Evolutionary conservation across 2,113 vertebrate species (phyloP).

Genomic region (Megaleporinus macrocephalus): DNA sequence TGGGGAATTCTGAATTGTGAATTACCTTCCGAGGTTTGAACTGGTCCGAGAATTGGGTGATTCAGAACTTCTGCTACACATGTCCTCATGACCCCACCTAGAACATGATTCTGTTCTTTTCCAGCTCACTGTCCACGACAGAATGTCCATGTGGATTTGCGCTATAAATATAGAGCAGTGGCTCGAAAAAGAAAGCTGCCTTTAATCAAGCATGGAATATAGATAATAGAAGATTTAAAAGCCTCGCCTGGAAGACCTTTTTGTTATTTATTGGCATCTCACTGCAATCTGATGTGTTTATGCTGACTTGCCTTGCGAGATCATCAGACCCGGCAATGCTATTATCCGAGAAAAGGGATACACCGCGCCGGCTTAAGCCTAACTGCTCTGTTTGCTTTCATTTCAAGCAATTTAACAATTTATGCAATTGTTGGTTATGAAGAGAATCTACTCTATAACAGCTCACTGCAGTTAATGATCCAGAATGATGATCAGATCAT

Average conservation of each 20-base stretch:
- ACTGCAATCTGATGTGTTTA: neutral
- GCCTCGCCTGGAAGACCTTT: neutral
- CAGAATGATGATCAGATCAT: conserved; percentile 37
- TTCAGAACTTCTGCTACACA: neutral
- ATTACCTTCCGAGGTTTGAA: too few species aligned
- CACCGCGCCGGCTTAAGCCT: neutral
- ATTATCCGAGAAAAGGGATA: neutral
- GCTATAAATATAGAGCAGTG: neutral
- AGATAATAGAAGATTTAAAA: neutral
- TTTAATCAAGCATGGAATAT: neutral
- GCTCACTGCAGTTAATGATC: conserved; percentile 39
- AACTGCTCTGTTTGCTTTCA: neutral
- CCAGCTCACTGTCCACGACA: neutral
- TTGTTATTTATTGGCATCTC: neutral
- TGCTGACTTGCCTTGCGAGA: neutral
- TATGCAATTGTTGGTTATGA: neutral
- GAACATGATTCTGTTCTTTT: neutral
- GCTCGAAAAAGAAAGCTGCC: neutral
- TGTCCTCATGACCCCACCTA: neutral
- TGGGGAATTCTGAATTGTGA: neutral
- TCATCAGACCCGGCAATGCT: neutral
- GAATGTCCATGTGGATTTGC: conserved; percentile 6
- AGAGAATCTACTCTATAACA: neutral
- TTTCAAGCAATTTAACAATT: conserved; percentile 33
- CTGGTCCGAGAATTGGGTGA: neutral